Evolutionary conservation across 2,888 invertebrate genomes (phyloP), one percentile per base, ranked within the genome.

Genomic region (Crioceris asparagi): DNA sequence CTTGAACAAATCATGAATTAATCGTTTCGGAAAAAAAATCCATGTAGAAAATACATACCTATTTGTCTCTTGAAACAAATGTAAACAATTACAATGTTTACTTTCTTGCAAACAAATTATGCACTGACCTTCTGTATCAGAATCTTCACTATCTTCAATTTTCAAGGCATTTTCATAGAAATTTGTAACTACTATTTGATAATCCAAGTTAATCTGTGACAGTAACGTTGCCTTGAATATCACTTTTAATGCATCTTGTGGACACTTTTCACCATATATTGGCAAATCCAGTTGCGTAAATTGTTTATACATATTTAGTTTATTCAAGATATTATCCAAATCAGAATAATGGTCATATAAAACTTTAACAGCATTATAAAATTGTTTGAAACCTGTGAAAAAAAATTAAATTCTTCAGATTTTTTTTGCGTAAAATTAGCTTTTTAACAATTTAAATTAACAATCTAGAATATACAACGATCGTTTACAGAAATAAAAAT

Each of bases 111-210:
- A 71, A 62, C 90, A 91, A 1, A 84, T 83, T 12, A 71, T 68
- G 60, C 90, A 91, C 39, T 74, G 70, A 0, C 73, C 65, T 47
- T 68, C 67, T 27, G 33, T 43, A 10, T 16, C 38, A 37, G 27
- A 27, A n/a, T 48, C 49, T 29, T 53, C 55, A 4, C 38, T 38
- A 42, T 62, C 60, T 38, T 61, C 55, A 44, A 59, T 51, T 43
- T 52, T 80, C 46, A 87, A 81, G 3, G 85, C 81, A 14, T 79
- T 72, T 62, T 77, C 77, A 55, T 86, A 88, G 61, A 86, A 87
- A 35, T 77, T 75, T 49, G 76, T 72, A 2, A 84, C 77, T 18
- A 83, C 75, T 6, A 71, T 62, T 54, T 79, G 76, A 50, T 82
- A 79, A 50, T 79, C 70, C 6, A 79, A 60, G 15, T 83, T 82